Evolutionary conservation across 2,113 vertebrate species (phyloP).

Genomic region (Anser cygnoides): DNA sequence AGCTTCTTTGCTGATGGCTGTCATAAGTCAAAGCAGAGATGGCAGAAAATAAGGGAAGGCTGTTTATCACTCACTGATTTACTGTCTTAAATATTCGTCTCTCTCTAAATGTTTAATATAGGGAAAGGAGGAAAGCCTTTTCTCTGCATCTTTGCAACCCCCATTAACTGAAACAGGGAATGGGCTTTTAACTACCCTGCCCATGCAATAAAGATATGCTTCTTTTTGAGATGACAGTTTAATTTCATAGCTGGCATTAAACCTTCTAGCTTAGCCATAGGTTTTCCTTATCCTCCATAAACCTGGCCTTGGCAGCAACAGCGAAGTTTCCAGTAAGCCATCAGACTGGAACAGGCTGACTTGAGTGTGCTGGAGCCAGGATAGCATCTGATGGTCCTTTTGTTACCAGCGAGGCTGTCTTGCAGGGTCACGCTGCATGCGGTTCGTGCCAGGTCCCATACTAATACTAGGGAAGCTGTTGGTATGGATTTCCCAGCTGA

Average conservation of each 20-base stretch:
- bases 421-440: neutral
- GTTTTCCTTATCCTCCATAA: neutral
- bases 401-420: neutral
- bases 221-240: conserved; percentile 26
- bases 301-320: conserved; percentile 31
- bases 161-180: conserved; percentile 5
- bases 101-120: neutral
- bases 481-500: conserved; percentile 32
- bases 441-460: neutral
- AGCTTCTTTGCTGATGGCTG: neutral
- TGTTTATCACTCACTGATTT: neutral
- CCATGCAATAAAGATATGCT: neutral
- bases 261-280: conserved; percentile 1
- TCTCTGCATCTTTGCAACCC: neutral
- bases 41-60: neutral
- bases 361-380: conserved; percentile 24
- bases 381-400: conserved; percentile 3
- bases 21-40: neutral
- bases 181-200: neutral
- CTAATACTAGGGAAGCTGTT: neutral
- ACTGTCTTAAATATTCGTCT: neutral
- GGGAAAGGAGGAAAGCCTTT: neutral
- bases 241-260: conserved; percentile 54
- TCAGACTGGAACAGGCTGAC: conserved; percentile 35
- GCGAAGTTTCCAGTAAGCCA: conserved; percentile 51